These are phyloP conservation scores for Ictidomys tridecemlineatus DNA, from an alignment of 2,113 vertebrate genomes.

Conservation along the genomic window DNA sequence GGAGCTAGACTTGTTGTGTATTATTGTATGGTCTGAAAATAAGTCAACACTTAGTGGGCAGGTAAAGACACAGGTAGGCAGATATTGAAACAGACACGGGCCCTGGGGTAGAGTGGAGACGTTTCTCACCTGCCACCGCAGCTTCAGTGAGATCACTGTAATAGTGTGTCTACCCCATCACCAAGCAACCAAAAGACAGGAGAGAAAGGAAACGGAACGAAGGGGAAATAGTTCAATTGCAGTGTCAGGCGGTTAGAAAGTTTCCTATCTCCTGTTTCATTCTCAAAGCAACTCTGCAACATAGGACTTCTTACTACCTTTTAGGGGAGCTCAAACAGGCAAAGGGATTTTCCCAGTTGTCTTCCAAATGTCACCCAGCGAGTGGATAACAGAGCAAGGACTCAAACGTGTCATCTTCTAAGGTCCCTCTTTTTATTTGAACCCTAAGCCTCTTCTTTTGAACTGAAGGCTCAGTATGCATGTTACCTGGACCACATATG, in stretches of 20 bases:
- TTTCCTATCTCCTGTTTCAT: neutral
- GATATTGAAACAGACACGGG: neutral
- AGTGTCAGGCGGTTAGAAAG: neutral
- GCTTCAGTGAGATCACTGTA: neutral
- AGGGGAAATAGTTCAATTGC: neutral
- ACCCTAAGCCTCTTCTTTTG: neutral
- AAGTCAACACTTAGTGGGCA: neutral
- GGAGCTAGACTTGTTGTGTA: neutral
- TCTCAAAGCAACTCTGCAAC: neutral
- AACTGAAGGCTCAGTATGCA: neutral
- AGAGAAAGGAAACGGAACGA: neutral
- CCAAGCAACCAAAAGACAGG: neutral
- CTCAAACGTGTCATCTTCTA: neutral
- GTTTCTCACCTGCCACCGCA: neutral
- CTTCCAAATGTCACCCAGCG: neutral
- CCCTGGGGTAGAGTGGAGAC: neutral
- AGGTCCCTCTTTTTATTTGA: neutral
- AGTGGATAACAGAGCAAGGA: neutral
- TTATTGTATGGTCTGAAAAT: conserved; percentile 19
- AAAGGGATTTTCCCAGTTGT: neutral
- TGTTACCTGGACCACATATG: no score
- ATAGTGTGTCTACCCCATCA: neutral
- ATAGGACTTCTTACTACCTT: neutral
- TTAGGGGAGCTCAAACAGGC: neutral
- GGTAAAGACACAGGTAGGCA: neutral